phyloP scores from a whole-genome alignment of 1,140 invertebrate species.

The Papilio machaon region DNA sequence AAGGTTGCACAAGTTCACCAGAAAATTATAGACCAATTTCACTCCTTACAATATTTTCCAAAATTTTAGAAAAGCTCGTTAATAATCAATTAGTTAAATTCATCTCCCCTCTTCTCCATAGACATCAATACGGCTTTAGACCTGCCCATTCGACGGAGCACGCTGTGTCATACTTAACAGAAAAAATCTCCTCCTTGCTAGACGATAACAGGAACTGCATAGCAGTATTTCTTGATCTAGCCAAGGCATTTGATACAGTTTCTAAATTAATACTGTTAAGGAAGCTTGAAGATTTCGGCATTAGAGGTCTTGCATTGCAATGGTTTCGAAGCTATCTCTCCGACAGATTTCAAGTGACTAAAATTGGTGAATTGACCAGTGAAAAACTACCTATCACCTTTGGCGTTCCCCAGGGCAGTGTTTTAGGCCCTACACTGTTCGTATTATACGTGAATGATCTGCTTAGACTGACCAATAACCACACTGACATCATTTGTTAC shows the following conservation, averaged over 20 bases:
- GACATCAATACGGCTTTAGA: conserved; percentile 5
- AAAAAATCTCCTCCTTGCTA: not conserved
- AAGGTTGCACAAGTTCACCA: not conserved
- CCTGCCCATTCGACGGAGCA: not conserved
- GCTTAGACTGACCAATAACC: too few relatives aligned
- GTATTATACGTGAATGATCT: too few relatives aligned
- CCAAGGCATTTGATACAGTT: not conserved
- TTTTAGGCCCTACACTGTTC: too few relatives aligned
- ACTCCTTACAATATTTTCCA: not conserved
- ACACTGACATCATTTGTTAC: too few relatives aligned
- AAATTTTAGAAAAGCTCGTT: conserved; percentile 1
- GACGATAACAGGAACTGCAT: not conserved
- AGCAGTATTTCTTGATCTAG: not conserved
- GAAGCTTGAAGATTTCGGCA: not conserved
- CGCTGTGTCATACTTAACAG: not conserved
- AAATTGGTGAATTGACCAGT: not conserved
- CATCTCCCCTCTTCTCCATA: not conserved
- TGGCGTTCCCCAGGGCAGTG: too few relatives aligned
- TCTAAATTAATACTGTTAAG: not conserved
- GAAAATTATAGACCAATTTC: conserved; percentile 25
- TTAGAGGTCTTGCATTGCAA: not conserved
- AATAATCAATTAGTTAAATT: not conserved
- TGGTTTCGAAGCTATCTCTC: not conserved
- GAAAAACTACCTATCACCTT: too few relatives aligned
- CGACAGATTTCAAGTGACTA: not conserved